Base-by-base conservation (phyloP, 37 sponge, comb jelly and placozoan species). In the Ianthella basta region DNA sequence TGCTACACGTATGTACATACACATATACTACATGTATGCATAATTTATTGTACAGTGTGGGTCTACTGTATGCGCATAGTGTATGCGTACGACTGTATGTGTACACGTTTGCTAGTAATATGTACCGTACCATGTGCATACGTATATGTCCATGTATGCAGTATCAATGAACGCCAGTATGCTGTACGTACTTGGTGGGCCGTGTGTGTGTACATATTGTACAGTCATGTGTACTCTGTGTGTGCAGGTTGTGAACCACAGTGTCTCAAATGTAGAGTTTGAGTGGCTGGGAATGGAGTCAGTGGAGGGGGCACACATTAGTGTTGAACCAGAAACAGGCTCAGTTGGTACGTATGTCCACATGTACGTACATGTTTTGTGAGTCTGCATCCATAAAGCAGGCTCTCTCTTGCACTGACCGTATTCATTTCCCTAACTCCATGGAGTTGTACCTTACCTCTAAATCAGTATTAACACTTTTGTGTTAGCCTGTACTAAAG, bases 211-310 rank as follows among this genome's bases (percentile, higher is more conserved):
- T 44, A 70, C 35, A 37, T 70, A 37, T 27, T 21, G 72, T 70
- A 70, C 35, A 37, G 12, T 3, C 30, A 5, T 70, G 2, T 19
- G 24, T 29, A 37, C 32, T 70, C 0, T 70, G 32, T 70, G 24
- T 70, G 30, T 70, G 18, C 82, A 93, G 94, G 36, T 93, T n/a
- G 24, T 75, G 35, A 93, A 93, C 67, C 70, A 74, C 25, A 90
- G 91, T 70, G 38, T 73, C 13, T 79, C 59, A 66, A 35, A 23
- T 18, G 72, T 93, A 19, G 24, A 66, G 23, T 90, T 86, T 80
- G 65, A 67, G 37, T 93, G 94, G 94, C 60, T 30, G 1, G 25
- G 59, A 25, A 55, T 19, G 20, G 24, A 15, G 75, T 56, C 23
- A 41, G 73, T 34, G 32, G 12, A 25, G 68, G 56, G 5, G 37